Conservation (phyloP, 2,113 vertebrate species). For the Psilopogon haemacephalus region DNA sequence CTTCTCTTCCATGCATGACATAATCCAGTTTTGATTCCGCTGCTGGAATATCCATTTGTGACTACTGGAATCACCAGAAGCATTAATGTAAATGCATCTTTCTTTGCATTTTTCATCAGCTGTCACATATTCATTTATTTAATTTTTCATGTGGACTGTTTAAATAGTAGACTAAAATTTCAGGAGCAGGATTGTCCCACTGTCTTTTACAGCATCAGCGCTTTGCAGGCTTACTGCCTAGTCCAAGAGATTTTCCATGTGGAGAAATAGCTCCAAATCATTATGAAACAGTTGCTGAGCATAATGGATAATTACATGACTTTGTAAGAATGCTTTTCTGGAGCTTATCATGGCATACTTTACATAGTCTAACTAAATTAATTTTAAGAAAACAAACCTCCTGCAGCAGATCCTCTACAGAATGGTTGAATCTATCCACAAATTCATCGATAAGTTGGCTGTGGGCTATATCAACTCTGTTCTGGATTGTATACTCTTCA, state of each 20-base stretch:
- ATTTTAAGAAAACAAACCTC: slow-evolving; percentile 79
- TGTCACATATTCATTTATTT: neutral
- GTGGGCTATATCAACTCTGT: slow-evolving; percentile 96
- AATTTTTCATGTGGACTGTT: neutral
- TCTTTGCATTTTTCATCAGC: neutral
- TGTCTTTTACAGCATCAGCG: neutral
- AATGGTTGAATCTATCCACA: slow-evolving; percentile 92
- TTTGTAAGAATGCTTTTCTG: neutral
- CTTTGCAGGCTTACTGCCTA: neutral
- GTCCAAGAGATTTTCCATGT: neutral
- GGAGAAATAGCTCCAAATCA: neutral
- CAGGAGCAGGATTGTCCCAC: neutral
- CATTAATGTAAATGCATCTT: neutral
- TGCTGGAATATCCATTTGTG: neutral
- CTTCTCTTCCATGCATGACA: neutral
- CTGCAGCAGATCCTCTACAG: slow-evolving; percentile 95
- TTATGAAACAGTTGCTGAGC: neutral
- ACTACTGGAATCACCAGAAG: neutral
- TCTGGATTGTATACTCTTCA: slow-evolving; percentile 99
- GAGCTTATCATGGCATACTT: neutral
- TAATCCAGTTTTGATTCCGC: neutral
- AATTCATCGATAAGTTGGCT: slow-evolving; percentile 98
- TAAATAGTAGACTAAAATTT: neutral
- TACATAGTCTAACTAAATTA: neutral
- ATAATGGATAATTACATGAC: neutral